Evolutionary conservation across 1,140 invertebrate genomes (phyloP).

Genomic region (Drosophila lowei): DNA sequence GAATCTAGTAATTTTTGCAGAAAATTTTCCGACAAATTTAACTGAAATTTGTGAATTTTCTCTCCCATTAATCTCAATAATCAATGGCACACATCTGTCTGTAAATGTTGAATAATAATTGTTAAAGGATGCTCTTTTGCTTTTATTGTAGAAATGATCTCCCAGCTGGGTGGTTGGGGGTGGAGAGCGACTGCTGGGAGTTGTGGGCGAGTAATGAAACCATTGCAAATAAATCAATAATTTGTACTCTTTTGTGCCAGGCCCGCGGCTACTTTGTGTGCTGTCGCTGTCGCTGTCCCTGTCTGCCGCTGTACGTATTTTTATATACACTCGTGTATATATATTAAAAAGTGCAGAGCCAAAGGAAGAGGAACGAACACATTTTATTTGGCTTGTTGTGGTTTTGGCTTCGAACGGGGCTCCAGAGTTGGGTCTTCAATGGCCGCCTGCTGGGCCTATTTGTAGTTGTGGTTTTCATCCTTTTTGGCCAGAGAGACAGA

Average conservation of each 20-base stretch:
- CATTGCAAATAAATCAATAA: conserved; percentile 68
- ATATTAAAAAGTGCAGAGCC: conserved; percentile 19
- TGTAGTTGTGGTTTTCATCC: conserved; percentile 71
- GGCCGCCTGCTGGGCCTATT: conserved; percentile 49
- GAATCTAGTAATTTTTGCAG: conserved; percentile 21
- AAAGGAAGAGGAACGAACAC: conserved; percentile 62
- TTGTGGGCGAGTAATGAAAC: conserved; percentile 42
- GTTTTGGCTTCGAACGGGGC: conserved; percentile 45
- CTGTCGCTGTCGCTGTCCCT: background rate
- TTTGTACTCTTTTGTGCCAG: conserved; percentile 60
- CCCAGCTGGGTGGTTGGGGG: background rate
- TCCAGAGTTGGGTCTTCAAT: conserved; percentile 24
- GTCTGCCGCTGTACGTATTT: background rate
- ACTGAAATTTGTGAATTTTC: conserved; percentile 45
- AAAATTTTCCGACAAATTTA: conserved; percentile 46
- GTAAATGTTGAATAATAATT: conserved; percentile 54
- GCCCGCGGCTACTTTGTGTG: conserved; percentile 69
- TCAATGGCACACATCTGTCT: conserved; percentile 28
- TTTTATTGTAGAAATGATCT: conserved; percentile 30
- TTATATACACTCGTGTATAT: conserved; percentile 19
- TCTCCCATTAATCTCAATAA: conserved; percentile 39
- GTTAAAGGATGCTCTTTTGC: conserved; percentile 33
- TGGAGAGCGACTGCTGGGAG: background rate
- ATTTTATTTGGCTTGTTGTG: conserved; percentile 78
- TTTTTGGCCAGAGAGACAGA: conserved; percentile 20